Percentiles rank a stretch among this genome's conserved stretches.
phyloP scores from a whole-genome alignment of 2,888 invertebrate genomes.

The Teleogryllus oceanicus region DNA sequence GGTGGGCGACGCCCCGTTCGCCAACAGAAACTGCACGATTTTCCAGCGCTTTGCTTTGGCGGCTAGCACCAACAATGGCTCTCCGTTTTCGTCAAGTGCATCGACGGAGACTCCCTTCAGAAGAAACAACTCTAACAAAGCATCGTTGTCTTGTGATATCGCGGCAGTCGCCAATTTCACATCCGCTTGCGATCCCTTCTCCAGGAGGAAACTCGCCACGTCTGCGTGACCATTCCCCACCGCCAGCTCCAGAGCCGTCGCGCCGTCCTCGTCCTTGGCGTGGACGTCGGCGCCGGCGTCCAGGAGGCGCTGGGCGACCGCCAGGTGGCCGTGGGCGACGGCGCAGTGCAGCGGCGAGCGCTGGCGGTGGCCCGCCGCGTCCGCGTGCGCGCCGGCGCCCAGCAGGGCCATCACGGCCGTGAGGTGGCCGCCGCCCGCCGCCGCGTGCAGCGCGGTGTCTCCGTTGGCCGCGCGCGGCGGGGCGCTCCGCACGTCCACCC shows the following conservation, averaged over 20 bases:
- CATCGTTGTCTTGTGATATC: too few relatives aligned
- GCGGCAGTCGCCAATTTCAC: too few relatives aligned
- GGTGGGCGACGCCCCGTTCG: too few relatives aligned
- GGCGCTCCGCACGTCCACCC: too few relatives aligned
- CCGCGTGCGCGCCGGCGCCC: background rate
- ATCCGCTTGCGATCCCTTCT: background rate
- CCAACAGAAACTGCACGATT: too few relatives aligned
- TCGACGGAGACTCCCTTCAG: too few relatives aligned
- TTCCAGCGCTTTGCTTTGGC: too few relatives aligned
- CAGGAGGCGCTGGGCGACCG: background rate
- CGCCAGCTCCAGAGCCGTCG: background rate
- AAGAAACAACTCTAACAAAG: too few relatives aligned
- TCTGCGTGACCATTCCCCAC: background rate
- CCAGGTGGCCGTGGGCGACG: background rate
- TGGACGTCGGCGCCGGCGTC: background rate
- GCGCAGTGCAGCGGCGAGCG: conserved; percentile 19
- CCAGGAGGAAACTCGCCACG: background rate
- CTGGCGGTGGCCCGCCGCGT: background rate
- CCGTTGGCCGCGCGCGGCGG: background rate
- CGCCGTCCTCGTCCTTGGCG: background rate
- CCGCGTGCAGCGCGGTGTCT: conserved; percentile 4
- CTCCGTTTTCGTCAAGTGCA: too few relatives aligned
- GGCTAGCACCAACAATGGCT: too few relatives aligned
- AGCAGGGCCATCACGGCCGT: background rate
- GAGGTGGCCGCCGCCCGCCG: background rate